These are phyloP conservation scores for Eonycteris spelaea DNA, from an alignment of 2,113 vertebrate genomes.

Conservation along the genomic window DNA sequence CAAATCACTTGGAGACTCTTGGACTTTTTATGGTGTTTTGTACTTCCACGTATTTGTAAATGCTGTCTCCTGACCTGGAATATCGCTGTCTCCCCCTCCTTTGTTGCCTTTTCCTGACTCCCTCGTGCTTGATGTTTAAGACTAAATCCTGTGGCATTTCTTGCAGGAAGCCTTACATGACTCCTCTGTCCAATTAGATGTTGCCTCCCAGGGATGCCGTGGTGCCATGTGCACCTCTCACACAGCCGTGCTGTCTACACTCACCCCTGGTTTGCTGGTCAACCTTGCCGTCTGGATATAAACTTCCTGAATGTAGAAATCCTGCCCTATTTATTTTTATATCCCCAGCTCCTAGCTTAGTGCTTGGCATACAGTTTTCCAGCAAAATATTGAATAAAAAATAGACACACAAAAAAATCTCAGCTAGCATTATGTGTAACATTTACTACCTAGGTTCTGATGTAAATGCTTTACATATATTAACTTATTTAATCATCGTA, in stretches of 20 bases:
- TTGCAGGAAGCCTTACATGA: slow-evolving; percentile 9
- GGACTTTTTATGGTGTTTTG: background rate
- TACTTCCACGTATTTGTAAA: background rate
- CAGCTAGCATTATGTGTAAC: background rate
- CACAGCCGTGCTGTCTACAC: background rate
- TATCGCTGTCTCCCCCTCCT: background rate
- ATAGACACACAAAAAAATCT: background rate
- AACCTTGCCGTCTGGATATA: background rate
- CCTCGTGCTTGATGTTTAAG: slow-evolving; percentile 1
- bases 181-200: background rate
- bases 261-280: background rate
- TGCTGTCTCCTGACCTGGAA: background rate
- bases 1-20: background rate
- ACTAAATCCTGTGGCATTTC: background rate
- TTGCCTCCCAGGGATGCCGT: background rate
- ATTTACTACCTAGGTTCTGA: slow-evolving; percentile 26
- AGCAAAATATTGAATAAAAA: background rate
- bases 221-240: background rate
- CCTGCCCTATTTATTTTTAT: background rate
- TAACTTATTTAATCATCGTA: background rate
- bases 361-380: background rate
- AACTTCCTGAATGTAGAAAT: background rate
- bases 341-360: background rate
- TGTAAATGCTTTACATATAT: background rate
- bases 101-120: background rate